Percentiles rank a stretch among this genome's conserved stretches.
Conservation (phyloP, 2,797 vertebrate genomes). For the Simalia tracyae region DNA sequence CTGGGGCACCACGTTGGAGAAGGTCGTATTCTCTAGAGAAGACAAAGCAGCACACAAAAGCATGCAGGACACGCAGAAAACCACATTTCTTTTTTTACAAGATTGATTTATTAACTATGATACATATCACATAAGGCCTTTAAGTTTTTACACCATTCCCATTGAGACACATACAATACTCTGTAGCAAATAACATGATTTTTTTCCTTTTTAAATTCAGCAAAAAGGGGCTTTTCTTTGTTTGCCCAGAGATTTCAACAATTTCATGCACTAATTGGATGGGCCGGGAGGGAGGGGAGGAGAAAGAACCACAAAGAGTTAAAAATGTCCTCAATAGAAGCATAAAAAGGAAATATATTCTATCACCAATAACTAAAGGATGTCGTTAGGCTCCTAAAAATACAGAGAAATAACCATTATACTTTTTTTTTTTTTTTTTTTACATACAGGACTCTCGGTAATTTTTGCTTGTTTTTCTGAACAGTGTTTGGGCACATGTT, state of each 20-base stretch:
- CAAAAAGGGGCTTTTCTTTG: conserved; percentile 49
- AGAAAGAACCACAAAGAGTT: conserved; percentile 80
- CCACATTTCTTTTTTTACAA: conserved; percentile 78
- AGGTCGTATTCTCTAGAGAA: too few species aligned
- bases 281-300: conserved; percentile 63
- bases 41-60: background rate
- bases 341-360: conserved; percentile 81
- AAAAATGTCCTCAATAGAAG: conserved; percentile 82
- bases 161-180: conserved; percentile 90
- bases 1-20: background rate
- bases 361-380: conserved; percentile 84
- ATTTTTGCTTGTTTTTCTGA: conserved; percentile 56
- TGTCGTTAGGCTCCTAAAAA: conserved; percentile 80
- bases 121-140: conserved; percentile 95
- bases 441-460: conserved; percentile 83
- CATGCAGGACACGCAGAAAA: background rate
- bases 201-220: conserved; percentile 68
- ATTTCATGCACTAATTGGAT: conserved; percentile 88
- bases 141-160: conserved; percentile 92
- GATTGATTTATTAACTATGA: conserved; percentile 98
- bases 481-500: conserved; percentile 65
- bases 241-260: conserved; percentile 62
- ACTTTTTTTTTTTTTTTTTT: conserved; percentile 60
- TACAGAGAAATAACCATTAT: conserved; percentile 79
- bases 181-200: conserved; percentile 84